Evolutionary conservation across 2,113 vertebrate genomes (phyloP).

Genomic region (Danionella cerebrum): DNA sequence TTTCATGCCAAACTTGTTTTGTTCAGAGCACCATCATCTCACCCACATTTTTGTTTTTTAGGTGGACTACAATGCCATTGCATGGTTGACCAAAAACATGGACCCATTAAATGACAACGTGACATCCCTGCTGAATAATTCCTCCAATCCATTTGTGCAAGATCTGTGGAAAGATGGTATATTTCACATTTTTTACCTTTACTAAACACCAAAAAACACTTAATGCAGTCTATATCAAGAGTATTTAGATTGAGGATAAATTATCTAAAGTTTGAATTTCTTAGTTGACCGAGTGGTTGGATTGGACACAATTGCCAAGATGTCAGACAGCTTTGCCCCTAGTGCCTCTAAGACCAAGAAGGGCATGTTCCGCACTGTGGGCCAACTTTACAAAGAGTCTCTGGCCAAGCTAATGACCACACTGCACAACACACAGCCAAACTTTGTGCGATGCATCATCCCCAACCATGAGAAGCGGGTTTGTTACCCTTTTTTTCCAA

Average conservation of each 20-base stretch:
- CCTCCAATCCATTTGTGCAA: slow-evolving; percentile 73
- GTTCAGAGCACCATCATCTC: no score
- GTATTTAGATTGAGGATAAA: background rate
- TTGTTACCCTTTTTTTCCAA: slow-evolving; percentile 10
- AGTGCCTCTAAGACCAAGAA: slow-evolving; percentile 91
- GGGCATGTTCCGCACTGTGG: slow-evolving; percentile 96
- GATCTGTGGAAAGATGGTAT: slow-evolving; percentile 86
- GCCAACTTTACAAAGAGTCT: slow-evolving; percentile 95
- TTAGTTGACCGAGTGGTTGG: slow-evolving; percentile 91
- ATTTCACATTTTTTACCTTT: slow-evolving; percentile 7
- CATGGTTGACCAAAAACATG: slow-evolving; percentile 90
- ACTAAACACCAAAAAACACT: no score
- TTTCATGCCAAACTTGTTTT: no score
- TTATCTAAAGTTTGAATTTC: background rate
- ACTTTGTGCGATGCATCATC: slow-evolving; percentile 97
- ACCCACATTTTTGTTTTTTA: slow-evolving; percentile 47
- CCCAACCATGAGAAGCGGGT: slow-evolving; percentile 96
- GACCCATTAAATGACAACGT: slow-evolving; percentile 83
- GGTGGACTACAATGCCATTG: slow-evolving; percentile 78
- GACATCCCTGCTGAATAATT: slow-evolving; percentile 75
- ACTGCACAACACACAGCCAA: slow-evolving; percentile 88
- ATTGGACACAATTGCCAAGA: slow-evolving; percentile 90
- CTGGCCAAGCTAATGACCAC: slow-evolving; percentile 95
- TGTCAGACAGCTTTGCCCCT: slow-evolving; percentile 81
- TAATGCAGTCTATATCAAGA: no score